These are phyloP conservation scores for Ceyx erithaca DNA, from an alignment of 2,797 vertebrate species.

Conservation along the genomic window DNA sequence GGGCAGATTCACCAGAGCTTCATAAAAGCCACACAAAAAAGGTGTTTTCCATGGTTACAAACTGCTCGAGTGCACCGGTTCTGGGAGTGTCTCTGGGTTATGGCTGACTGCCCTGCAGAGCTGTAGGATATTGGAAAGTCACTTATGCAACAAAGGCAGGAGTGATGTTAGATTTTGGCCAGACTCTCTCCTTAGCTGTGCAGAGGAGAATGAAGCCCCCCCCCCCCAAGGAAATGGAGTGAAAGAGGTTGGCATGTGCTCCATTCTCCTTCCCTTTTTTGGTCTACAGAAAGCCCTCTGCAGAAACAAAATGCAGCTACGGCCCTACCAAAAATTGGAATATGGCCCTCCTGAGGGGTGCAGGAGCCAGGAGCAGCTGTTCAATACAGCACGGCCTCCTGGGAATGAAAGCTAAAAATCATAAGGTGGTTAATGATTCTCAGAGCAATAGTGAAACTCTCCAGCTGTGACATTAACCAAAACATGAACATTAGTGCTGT, in stretches of 20 bases:
- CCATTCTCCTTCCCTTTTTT: slow-evolving; percentile 60
- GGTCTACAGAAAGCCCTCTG: slow-evolving; percentile 59
- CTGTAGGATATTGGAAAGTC: slow-evolving; percentile 52
- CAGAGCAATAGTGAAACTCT: slow-evolving; percentile 66
- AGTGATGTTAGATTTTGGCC: slow-evolving; percentile 52
- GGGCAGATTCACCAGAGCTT: slow-evolving; percentile 50
- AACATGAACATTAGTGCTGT: slow-evolving; percentile 49
- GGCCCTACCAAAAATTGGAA: slow-evolving; percentile 63
- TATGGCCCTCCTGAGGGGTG: slow-evolving; percentile 61
- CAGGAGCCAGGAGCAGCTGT: slow-evolving; percentile 70
- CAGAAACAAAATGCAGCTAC: slow-evolving; percentile 39
- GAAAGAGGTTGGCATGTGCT: slow-evolving; percentile 52
- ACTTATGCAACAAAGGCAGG: slow-evolving; percentile 56
- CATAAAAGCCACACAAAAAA: background rate
- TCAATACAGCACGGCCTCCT: slow-evolving; percentile 53
- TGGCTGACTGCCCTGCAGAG: slow-evolving; percentile 34
- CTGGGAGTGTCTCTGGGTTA: slow-evolving; percentile 32
- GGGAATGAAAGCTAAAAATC: slow-evolving; percentile 57
- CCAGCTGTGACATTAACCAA: slow-evolving; percentile 73
- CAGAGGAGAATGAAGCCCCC: background rate
- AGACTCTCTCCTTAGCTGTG: slow-evolving; percentile 9
- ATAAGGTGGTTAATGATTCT: slow-evolving; percentile 72
- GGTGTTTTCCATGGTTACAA: slow-evolving; percentile 59
- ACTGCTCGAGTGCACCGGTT: slow-evolving; percentile 26
- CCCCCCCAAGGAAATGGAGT: slow-evolving; percentile 21